phyloP scores from a whole-genome alignment of 2,113 vertebrate genomes.

The Oncorhynchus keta region DNA sequence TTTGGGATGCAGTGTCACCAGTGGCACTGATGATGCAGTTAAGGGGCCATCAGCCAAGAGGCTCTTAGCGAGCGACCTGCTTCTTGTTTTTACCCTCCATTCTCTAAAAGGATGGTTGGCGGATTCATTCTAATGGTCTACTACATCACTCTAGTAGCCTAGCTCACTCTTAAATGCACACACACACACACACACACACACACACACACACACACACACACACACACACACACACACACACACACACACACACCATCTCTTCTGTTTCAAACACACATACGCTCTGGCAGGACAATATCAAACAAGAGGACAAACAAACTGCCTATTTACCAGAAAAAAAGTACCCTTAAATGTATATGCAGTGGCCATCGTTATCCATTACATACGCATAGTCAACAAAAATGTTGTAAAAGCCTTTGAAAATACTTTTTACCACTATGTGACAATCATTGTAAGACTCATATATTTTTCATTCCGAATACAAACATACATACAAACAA shows the following conservation, averaged over 20 bases:
- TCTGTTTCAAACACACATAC: slow-evolving; percentile 7
- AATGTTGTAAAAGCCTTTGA: too few relatives aligned
- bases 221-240: background rate
- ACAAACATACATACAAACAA: too few relatives aligned
- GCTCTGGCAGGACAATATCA: too few relatives aligned
- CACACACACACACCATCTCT: background rate
- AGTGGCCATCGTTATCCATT: too few relatives aligned
- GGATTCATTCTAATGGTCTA: slow-evolving; percentile 3
- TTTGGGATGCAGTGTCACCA: background rate
- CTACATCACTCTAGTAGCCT: too few relatives aligned
- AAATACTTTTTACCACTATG: too few relatives aligned
- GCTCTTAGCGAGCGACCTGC: background rate
- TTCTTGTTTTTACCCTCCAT: background rate
- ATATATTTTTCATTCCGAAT: too few relatives aligned
- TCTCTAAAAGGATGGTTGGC: background rate
- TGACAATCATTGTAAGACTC: too few relatives aligned
- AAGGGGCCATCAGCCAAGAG: slow-evolving; percentile 1
- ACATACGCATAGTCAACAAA: too few relatives aligned
- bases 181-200: background rate
- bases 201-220: background rate
- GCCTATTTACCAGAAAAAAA: too few relatives aligned
- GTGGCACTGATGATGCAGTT: background rate
- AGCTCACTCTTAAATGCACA: slow-evolving; percentile 11
- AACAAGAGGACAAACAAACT: too few relatives aligned
- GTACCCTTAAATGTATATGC: too few relatives aligned